Evolutionary conservation across 2,888 invertebrate species (phyloP).

Genomic region (Candidula unifasciata): DNA sequence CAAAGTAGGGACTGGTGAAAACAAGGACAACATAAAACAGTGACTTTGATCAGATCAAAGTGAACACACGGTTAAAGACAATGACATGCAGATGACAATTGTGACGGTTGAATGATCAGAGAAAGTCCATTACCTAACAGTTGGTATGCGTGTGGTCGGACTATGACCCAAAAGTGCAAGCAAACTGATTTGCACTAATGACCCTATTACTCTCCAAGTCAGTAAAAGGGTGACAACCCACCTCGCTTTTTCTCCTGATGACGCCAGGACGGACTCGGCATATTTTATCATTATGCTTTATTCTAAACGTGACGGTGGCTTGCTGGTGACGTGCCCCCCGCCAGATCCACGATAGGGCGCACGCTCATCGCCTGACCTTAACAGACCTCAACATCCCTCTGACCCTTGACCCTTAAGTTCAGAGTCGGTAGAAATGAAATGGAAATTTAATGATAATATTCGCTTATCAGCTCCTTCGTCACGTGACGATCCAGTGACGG

Average conservation of each 20-base stretch:
- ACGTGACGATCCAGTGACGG: neutral
- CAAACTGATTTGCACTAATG: conserved; percentile 16
- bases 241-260: neutral
- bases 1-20: too few relatives aligned
- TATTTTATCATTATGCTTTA: neutral
- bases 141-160: neutral
- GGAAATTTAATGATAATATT: conserved; percentile 21
- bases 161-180: neutral
- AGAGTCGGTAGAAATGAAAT: neutral
- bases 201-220: conserved; percentile 28
- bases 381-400: conserved; percentile 14
- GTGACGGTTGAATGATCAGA: too few relatives aligned
- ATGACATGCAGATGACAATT: too few relatives aligned
- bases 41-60: too few relatives aligned
- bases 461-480: conserved; percentile 15
- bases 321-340: neutral
- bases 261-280: conserved; percentile 4
- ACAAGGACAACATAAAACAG: too few relatives aligned
- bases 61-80: too few relatives aligned
- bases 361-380: conserved; percentile 25
- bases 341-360: neutral
- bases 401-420: conserved; percentile 3
- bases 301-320: neutral
- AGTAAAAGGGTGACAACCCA: neutral
- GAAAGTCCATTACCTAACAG: neutral